Evolutionary conservation across 2,797 vertebrate genomes (phyloP).

Genomic region (Agapornis canus): DNA sequence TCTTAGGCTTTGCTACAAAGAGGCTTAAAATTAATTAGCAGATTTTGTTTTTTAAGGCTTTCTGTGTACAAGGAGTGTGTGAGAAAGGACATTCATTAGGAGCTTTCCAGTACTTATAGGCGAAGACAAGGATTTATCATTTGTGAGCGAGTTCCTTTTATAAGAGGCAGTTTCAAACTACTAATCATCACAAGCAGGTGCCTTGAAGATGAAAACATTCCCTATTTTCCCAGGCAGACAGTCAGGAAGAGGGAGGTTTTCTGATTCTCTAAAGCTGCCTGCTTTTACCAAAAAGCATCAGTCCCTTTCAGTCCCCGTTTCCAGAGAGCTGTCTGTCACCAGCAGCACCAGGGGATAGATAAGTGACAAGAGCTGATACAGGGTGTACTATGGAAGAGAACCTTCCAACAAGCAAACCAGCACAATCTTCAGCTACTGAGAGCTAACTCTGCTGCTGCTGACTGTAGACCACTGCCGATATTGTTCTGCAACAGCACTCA

Average conservation of each 20-base stretch:
- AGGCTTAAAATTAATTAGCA: constrained; percentile 75
- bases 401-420: neutral
- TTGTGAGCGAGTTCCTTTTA: neutral
- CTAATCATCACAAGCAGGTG: neutral
- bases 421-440: neutral
- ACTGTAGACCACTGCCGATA: too few relatives aligned
- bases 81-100: constrained; percentile 37
- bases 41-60: neutral
- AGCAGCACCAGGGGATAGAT: neutral
- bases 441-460: neutral
- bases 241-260: neutral
- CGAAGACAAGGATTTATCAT: neutral
- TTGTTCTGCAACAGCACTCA: neutral
- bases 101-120: constrained; percentile 1
- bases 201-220: neutral
- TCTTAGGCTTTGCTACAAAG: constrained; percentile 71
- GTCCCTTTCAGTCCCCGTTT: neutral
- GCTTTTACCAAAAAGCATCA: neutral
- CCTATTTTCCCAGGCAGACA: neutral
- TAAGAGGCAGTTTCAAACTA: neutral
- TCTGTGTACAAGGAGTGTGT: neutral
- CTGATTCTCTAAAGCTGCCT: neutral
- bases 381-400: neutral
- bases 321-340: neutral
- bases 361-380: neutral